phyloP scores from a whole-genome alignment of 2,797 vertebrate genomes.

The Tachyglossus aculeatus region DNA sequence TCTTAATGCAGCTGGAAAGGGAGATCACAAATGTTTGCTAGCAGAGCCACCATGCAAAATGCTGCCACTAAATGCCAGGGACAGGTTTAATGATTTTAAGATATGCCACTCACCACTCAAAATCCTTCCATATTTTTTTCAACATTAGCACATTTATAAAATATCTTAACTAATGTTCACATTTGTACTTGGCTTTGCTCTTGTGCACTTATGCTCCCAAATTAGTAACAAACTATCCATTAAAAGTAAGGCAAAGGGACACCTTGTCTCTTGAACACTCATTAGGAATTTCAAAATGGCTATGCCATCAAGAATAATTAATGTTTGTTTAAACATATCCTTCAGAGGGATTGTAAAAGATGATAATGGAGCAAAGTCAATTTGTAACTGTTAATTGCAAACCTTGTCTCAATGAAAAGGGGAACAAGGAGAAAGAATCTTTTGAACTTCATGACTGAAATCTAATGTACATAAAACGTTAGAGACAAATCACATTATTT shows the following conservation, averaged over 20 bases:
- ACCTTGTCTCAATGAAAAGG: no score
- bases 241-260: constrained; percentile 4
- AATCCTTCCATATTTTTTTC: background rate
- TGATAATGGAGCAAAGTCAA: constrained; percentile 1
- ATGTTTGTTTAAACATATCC: constrained; percentile 23
- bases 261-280: background rate
- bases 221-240: constrained; percentile 35
- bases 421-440: no score
- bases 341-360: constrained; percentile 11
- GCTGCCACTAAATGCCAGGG: no score
- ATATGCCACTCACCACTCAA: no score
- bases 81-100: no score
- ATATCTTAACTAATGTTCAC: constrained; percentile 4
- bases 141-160: constrained; percentile 11
- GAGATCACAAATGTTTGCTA: no score
- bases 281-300: constrained; percentile 5
- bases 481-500: no score
- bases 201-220: constrained; percentile 5
- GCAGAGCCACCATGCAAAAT: no score
- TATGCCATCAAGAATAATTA: constrained; percentile 6
- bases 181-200: background rate
- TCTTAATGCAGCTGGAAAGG: no score
- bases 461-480: no score
- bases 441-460: no score
- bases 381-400: no score